phyloP scores from a whole-genome alignment of 2,888 invertebrate species.

The Ochropleura leucogaster region DNA sequence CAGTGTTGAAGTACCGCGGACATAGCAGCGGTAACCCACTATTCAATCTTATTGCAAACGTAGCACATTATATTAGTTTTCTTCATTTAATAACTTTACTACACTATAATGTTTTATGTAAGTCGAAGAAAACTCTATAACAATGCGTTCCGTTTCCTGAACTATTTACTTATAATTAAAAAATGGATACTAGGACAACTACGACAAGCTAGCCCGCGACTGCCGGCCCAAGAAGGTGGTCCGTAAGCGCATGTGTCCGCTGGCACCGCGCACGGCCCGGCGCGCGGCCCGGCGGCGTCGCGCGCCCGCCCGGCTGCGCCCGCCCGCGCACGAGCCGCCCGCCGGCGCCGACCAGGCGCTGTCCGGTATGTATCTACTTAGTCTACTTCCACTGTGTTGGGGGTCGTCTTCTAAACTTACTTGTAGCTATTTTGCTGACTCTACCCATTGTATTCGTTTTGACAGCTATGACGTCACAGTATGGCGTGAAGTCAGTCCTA shows the following conservation, averaged over 20 bases:
- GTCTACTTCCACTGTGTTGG: not conserved
- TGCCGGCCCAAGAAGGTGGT: slow-evolving; percentile 94
- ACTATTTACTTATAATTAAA: not conserved
- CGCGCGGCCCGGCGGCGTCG: slow-evolving; percentile 68
- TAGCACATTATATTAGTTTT: not conserved
- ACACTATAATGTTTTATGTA: no score
- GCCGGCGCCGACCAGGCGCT: slow-evolving; percentile 72
- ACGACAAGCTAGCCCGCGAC: slow-evolving; percentile 94
- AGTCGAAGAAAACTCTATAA: not conserved
- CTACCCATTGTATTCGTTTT: no score
- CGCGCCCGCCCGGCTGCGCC: slow-evolving; percentile 66
- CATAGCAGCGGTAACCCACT: not conserved
- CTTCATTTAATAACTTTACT: not conserved
- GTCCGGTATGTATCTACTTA: slow-evolving; percentile 69
- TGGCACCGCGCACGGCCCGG: slow-evolving; percentile 58
- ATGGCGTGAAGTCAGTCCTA: no score
- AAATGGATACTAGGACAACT: slow-evolving; percentile 92
- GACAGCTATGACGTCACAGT: no score
- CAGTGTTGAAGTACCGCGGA: not conserved
- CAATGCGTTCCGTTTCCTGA: not conserved
- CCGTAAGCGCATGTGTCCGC: slow-evolving; percentile 86
- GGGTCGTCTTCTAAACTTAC: not conserved
- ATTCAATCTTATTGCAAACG: not conserved
- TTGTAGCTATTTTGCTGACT: not conserved
- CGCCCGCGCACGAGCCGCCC: slow-evolving; percentile 49